Base-by-base conservation (phyloP, 2,797 vertebrate genomes). In the Erpetoichthys calabaricus region DNA sequence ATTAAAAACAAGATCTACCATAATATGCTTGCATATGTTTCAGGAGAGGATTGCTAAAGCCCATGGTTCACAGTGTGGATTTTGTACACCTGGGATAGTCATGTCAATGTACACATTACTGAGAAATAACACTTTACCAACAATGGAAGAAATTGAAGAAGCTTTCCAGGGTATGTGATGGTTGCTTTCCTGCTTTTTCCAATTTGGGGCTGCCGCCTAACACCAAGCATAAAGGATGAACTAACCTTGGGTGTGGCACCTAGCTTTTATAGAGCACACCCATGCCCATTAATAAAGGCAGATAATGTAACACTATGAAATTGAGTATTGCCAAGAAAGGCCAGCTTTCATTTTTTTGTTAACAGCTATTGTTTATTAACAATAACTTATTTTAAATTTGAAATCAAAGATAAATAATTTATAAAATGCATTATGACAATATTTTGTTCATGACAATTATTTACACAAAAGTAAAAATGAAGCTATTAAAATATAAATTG, bases 61-160 rank as follows among this genome's bases (percentile, higher is more conserved):
- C 65, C 93, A 98, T 5, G 94, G 94, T 4, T 96, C 91, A 8
- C 94, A 97, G n/a, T 98, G 94, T 4, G 94, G 94, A 0, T 98
- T 98, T 80, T 98, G 94, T 56, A 95, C 92, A 1, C 94, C 94
- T 0, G 94, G 94, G 3, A 87, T 98, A 4, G 89, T 98, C 60
- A 98, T 98, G 94, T 94, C 92, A 56, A 92, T 97, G 90, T 97
- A 97, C 4, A 77, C 91, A 0, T 73, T 98, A 61, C 86, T 98
- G 54, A 84, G 89, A 45, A 94, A 90, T 68, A 82, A 83, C 43
- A 74, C 81, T 0, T 63, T 75, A 0, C 94, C 95, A 41, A 80
- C 59, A 2, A 81, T 91, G 65, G 78, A 80, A 6, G 85, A 92
- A 4, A 79, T 96, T 1, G 88, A 93, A 74, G 81, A 94, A 64